These are phyloP conservation scores for Parascotia fuliginaria DNA, from an alignment of 2,888 invertebrate species.

Conservation along the genomic window DNA sequence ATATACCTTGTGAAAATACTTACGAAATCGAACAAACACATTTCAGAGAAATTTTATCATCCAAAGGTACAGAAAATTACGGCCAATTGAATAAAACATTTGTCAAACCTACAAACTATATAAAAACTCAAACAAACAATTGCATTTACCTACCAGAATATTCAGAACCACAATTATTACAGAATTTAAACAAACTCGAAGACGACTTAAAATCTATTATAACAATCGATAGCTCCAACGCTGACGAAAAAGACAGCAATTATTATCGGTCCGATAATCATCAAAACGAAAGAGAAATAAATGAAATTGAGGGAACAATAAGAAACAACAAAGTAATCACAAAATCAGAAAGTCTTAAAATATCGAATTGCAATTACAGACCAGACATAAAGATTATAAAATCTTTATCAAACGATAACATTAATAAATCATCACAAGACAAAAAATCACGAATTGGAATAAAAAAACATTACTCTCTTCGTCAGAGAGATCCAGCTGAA, in stretches of 20 bases:
- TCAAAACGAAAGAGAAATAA: slow-evolving; percentile 81
- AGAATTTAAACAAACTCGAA: slow-evolving; percentile 74
- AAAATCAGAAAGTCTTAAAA: slow-evolving; percentile 76
- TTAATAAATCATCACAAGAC: slow-evolving; percentile 56
- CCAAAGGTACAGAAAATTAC: slow-evolving; percentile 68
- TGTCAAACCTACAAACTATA: slow-evolving; percentile 47
- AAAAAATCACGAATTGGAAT: slow-evolving; percentile 63
- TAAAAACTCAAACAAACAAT: slow-evolving; percentile 53
- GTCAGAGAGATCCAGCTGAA: slow-evolving; percentile 77
- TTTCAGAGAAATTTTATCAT: slow-evolving; percentile 71
- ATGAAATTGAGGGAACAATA: slow-evolving; percentile 82
- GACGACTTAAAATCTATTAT: slow-evolving; percentile 81
- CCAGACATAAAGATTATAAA: slow-evolving; percentile 66
- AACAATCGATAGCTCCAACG: slow-evolving; percentile 76
- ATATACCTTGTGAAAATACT: slow-evolving; percentile 74
- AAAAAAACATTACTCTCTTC: slow-evolving; percentile 80
- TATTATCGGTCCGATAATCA: slow-evolving; percentile 71
- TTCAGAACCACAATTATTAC: slow-evolving; percentile 66
- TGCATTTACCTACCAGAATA: slow-evolving; percentile 62
- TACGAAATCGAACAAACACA: slow-evolving; percentile 79
- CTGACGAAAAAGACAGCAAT: slow-evolving; percentile 68
- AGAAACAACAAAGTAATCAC: slow-evolving; percentile 78
- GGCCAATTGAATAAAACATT: slow-evolving; percentile 74
- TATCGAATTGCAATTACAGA: slow-evolving; percentile 57
- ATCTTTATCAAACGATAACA: slow-evolving; percentile 75